Percentiles rank a stretch among this genome's conserved stretches.
These are phyloP conservation scores for Cosmopolites sordidus DNA, from an alignment of 2,888 invertebrate genomes.

Conservation along the genomic window DNA sequence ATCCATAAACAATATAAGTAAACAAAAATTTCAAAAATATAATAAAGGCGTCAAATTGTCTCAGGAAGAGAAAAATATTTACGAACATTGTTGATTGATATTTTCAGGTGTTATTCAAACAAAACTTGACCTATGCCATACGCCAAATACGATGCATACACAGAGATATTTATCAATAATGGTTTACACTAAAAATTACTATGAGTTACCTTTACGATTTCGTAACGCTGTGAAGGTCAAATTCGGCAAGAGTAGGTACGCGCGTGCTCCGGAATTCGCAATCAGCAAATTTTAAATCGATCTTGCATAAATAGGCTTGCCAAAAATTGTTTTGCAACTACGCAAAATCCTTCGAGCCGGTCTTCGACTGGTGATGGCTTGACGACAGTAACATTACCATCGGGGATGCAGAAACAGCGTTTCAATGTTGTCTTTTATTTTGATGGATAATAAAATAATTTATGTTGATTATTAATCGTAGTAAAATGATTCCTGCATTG, in stretches of 20 bases:
- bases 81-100: too few species aligned
- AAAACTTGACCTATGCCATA: background rate
- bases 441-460: too few species aligned
- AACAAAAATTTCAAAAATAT: too few species aligned
- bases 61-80: too few species aligned
- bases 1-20: too few species aligned
- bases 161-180: background rate
- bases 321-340: conserved; percentile 16
- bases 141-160: background rate
- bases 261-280: conserved; percentile 13
- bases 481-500: too few species aligned
- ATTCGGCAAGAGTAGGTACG: background rate
- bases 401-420: too few species aligned
- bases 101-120: too few species aligned
- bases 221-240: background rate
- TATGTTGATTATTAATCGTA: too few species aligned
- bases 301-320: conserved; percentile 13
- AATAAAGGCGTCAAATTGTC: too few species aligned
- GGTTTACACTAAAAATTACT: conserved; percentile 2
- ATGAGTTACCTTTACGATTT: background rate
- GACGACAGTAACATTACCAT: background rate
- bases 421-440: too few species aligned
- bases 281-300: conserved; percentile 13
- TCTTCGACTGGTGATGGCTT: background rate
- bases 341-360: conserved; percentile 9